These are phyloP conservation scores for Heteromurus nitidus DNA, from an alignment of 2,888 invertebrate species.

Conservation along the genomic window DNA sequence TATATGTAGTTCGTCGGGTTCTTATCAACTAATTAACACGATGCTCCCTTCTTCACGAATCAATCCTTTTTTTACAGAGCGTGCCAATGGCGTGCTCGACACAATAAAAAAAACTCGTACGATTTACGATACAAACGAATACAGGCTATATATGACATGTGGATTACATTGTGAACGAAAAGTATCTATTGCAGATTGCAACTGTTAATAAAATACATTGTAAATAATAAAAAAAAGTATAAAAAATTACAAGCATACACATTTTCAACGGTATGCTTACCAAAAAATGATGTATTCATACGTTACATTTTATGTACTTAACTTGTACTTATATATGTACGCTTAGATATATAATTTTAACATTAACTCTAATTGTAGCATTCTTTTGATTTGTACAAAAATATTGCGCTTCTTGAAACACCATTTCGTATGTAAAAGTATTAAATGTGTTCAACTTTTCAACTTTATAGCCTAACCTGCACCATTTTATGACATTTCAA, in stretches of 20 bases:
- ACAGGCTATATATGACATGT: too few species aligned
- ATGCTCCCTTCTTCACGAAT: too few species aligned
- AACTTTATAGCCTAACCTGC: neutral
- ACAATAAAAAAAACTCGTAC: too few species aligned
- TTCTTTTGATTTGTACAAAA: slow-evolving; percentile 57
- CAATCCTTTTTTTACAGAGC: too few species aligned
- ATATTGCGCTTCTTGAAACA: slow-evolving; percentile 46
- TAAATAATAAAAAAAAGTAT: neutral
- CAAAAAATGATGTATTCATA: too few species aligned
- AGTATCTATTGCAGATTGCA: too few species aligned
- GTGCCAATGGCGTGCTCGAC: too few species aligned
- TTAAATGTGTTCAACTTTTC: neutral
- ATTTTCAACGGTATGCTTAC: neutral
- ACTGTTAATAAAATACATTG: too few species aligned
- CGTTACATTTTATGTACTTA: neutral
- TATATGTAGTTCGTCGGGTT: too few species aligned
- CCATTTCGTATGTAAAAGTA: slow-evolving; percentile 10
- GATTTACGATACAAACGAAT: too few species aligned
- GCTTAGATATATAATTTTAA: neutral
- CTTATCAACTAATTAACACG: too few species aligned
- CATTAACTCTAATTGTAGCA: slow-evolving; percentile 30
- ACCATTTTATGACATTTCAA: neutral
- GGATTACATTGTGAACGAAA: too few species aligned
- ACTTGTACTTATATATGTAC: neutral
- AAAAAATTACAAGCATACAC: neutral